Evolutionary conservation across 2,888 invertebrate species (phyloP).

Genomic region (Pollenia angustigena): DNA sequence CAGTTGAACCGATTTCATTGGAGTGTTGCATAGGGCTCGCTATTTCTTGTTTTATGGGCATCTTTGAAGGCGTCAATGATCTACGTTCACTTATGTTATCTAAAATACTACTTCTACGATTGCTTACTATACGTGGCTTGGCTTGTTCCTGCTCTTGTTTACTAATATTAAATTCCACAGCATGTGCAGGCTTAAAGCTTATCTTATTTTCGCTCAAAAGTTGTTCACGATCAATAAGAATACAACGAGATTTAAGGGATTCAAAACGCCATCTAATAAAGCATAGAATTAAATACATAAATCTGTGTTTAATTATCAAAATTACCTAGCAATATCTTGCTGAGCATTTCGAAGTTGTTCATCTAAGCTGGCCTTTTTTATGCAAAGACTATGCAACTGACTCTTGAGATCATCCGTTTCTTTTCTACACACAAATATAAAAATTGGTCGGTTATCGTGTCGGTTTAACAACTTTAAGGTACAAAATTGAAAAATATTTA

Average conservation of each 20-base stretch:
- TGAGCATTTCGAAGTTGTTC: slow-evolving; percentile 80
- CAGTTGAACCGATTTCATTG: not conserved
- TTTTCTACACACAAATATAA: slow-evolving; percentile 78
- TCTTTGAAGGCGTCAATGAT: slow-evolving; percentile 44
- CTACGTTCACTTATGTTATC: slow-evolving; percentile 21
- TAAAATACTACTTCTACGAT: slow-evolving; percentile 54
- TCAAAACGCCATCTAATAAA: slow-evolving; percentile 83
- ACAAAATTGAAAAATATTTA: slow-evolving; percentile 28
- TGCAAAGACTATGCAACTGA: slow-evolving; percentile 80
- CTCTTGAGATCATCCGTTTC: slow-evolving; percentile 83
- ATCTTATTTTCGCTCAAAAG: slow-evolving; percentile 81
- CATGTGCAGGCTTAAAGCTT: slow-evolving; percentile 78
- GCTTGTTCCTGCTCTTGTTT: slow-evolving; percentile 78
- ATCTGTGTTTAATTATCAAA: not conserved
- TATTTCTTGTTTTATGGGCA: not conserved
- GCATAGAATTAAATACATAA: not conserved
- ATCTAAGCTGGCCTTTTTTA: slow-evolving; percentile 82
- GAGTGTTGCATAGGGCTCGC: not conserved
- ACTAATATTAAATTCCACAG: slow-evolving; percentile 78
- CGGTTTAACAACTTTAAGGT: slow-evolving; percentile 20
- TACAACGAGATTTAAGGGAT: slow-evolving; percentile 82
- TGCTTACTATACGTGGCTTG: slow-evolving; percentile 76
- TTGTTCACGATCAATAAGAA: slow-evolving; percentile 82
- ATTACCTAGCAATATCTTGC: slow-evolving; percentile 82
- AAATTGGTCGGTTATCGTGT: slow-evolving; percentile 58